Conservation (phyloP, 2,113 vertebrate genomes). For the rat (Rattus norvegicus) region DNA sequence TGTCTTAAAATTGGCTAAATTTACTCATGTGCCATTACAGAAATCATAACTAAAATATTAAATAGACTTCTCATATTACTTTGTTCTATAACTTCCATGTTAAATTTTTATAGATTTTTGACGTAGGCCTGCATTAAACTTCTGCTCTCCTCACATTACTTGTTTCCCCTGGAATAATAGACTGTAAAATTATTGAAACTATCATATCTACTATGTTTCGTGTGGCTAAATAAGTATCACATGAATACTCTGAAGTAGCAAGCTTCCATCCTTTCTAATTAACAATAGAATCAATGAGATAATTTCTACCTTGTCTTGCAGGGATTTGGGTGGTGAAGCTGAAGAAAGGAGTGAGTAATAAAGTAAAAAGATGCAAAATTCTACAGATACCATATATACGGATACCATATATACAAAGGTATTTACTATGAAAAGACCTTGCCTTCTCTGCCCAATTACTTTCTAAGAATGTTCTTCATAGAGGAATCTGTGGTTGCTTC, state of each 20-base stretch:
- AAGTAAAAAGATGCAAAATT: background rate
- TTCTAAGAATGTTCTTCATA: background rate
- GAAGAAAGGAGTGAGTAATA: too few relatives aligned
- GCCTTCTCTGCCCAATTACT: fast-evolving
- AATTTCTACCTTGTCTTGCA: background rate
- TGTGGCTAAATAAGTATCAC: background rate
- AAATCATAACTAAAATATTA: constrained; percentile 47
- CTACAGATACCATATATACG: background rate
- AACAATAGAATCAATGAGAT: background rate
- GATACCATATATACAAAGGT: background rate
- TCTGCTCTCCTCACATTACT: background rate
- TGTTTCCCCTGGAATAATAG: background rate
- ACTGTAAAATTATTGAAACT: background rate
- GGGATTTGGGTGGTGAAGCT: background rate
- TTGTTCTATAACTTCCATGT: constrained; percentile 2
- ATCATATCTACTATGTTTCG: background rate
- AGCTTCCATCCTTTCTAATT: background rate
- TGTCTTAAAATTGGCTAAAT: constrained; percentile 31
- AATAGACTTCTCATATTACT: constrained; percentile 33
- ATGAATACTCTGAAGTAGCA: background rate
- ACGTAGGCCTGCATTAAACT: background rate
- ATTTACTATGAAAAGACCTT: background rate
- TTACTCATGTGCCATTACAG: background rate
- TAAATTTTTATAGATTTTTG: background rate
- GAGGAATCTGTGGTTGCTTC: background rate